Evolutionary conservation across 1,140 invertebrate species (phyloP).

Genomic region (Ostrea edulis): DNA sequence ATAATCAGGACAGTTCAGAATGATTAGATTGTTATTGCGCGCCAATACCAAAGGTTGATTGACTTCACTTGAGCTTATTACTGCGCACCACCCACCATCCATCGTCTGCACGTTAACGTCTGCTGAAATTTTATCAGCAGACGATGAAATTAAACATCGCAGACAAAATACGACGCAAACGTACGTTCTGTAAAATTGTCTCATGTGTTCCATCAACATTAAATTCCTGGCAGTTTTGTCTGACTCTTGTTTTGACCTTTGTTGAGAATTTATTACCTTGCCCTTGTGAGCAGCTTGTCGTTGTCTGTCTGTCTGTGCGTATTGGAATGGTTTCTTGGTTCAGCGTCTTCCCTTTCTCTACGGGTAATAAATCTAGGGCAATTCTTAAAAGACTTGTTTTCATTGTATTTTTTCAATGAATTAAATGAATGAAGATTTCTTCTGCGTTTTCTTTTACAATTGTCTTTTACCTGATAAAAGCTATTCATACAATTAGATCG

Average conservation of each 20-base stretch:
- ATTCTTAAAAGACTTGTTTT: background rate
- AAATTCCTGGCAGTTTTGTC: background rate
- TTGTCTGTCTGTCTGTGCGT: background rate
- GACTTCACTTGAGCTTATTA: background rate
- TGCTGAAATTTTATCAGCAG: background rate
- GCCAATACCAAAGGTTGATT: background rate
- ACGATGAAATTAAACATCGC: background rate
- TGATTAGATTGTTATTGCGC: background rate
- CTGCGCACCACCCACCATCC: background rate
- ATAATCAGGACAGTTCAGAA: background rate
- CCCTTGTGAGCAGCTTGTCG: background rate
- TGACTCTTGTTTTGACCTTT: background rate
- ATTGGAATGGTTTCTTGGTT: background rate
- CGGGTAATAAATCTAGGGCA: conserved; percentile 32
- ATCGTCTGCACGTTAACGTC: background rate
- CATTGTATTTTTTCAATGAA: conserved; percentile 37
- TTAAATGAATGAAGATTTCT: background rate
- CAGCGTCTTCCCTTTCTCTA: conserved; percentile 2
- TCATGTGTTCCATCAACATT: conserved; percentile 2
- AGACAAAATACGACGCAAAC: background rate
- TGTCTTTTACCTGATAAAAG: background rate
- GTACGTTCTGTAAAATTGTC: background rate
- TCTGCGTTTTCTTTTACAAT: background rate
- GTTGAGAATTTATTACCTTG: background rate
- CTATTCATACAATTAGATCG: background rate